Base-by-base conservation (phyloP, 2,888 invertebrate species). In the Nycteola revayana region DNA sequence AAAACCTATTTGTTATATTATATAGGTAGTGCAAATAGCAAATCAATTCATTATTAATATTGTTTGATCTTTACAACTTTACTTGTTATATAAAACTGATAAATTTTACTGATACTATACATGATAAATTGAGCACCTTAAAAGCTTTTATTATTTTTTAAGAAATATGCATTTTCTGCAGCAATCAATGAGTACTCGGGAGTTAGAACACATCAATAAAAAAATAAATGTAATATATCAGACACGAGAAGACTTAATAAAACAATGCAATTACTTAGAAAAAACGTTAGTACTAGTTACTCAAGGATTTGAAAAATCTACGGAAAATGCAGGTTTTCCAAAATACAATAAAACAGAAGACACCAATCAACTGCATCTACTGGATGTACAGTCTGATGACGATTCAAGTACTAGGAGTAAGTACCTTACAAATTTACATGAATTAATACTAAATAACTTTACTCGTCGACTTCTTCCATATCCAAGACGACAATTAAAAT, bases 341-440 rank as follows among this genome's bases (percentile, higher is more conserved):
- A 21, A 21, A 5, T 7, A 21, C 7, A 21, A n/a, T 5, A 21
- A 3, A 7, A 21, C 10, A 4, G 33, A 60, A 11, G 49, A 49
- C 23, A 30, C 47, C 2, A 30, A 49, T 11, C 62, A 65, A 26
- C 48, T 75, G 23, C 58, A 76, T 49, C 32, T 81, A 30, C 76
- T 84, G 68, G 80, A 85, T 47, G 30, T 81, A 28, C 57, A 60
- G 14, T 82, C 81, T n/a, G 82, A 85, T 23, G 74, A 79, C 34
- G 82, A 83, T 10, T 61, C 68, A 17, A 66, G 44, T 35, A 59
- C 66, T 21, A 68, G 65, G 57, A 69, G 83, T 84, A 72, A 64
- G 64, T 50, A 14, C 20, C 17, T 7, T 17, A 26, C 5, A 10
- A 7, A n/a, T 28, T 9, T 23, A 23, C 4, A 28, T 6, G 18